Base-by-base conservation (phyloP, 2,797 vertebrate genomes). In the Pseudochaenichthys georgianus region DNA sequence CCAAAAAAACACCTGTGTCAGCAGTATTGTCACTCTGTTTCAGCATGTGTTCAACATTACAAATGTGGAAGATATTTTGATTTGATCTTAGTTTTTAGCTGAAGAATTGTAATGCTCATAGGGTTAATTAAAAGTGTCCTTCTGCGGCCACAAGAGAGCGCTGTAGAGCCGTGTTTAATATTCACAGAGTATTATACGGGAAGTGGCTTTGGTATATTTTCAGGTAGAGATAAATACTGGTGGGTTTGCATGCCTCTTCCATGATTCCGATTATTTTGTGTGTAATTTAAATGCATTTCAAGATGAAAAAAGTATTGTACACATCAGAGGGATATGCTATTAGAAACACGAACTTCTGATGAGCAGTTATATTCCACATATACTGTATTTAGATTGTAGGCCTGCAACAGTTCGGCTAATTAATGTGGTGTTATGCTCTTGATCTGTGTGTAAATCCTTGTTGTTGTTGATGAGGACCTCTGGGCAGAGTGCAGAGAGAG, bases 171-270 rank as follows among this genome's bases (percentile, higher is more conserved):
- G 78, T 43, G 41, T 38, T 5, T 11, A 1, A 28, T 28, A 55
- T 5, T 23, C 38, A 55, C 47, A 19, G 64, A 75, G 57, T 51
- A 50, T 70, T 60, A 10, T 46, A 63, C 60, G 69, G 16, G 60
- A 71, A 65, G 62, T 61, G 41, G 61, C 62, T 69, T 19, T 70
- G 61, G 63, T 75, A 71, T 72, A 66, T 68, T 83, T 89, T 86
- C 57, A 82, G 83, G 77, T 82, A 78, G 70, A 75, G 63, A 85
- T 52, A 75, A 63, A 63, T 70, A 72, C 77, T 70, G 80, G 65
- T 91, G 41, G 38, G 82, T 87, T 81, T 93, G 93, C 92, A 94
- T 93, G 92, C 87, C 81, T 93, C 70, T 85, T 74, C 88, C 84
- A 87, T 80, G 69, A 80, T 83, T 87, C 70, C 23, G 47, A 82